Conservation (phyloP, 1,140 invertebrate species). For the Macrostomum lignano region DNA sequence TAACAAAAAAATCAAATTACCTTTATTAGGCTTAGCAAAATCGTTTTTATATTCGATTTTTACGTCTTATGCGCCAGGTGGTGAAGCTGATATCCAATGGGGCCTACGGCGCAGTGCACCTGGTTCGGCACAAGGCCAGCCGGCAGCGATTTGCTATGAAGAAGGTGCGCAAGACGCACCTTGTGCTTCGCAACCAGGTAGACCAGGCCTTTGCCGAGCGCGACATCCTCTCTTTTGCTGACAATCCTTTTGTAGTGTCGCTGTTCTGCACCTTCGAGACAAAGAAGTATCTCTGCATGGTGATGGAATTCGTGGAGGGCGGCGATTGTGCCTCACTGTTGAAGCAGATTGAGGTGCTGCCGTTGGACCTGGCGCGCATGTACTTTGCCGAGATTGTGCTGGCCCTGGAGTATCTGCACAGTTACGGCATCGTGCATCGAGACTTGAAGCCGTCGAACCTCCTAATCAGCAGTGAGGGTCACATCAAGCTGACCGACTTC, state of each 20-base stretch:
- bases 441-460: slow-evolving; percentile 93
- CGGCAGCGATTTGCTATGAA: slow-evolving; percentile 88
- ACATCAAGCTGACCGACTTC: slow-evolving; percentile 98
- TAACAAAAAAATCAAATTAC: no score
- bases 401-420: slow-evolving; percentile 93
- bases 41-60: no score
- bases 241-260: slow-evolving; percentile 94
- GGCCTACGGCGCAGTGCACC: slow-evolving; percentile 58
- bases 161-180: slow-evolving; percentile 92
- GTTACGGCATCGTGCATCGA: slow-evolving; percentile 87
- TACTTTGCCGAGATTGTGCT: slow-evolving; percentile 97
- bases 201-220: slow-evolving; percentile 93
- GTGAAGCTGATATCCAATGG: slow-evolving; percentile 90
- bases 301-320: slow-evolving; percentile 97
- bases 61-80: no score
- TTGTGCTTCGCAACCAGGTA: slow-evolving; percentile 83
- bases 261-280: slow-evolving; percentile 99
- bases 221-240: slow-evolving; percentile 93
- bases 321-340: slow-evolving; percentile 85
- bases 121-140: slow-evolving; percentile 74
- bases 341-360: slow-evolving; percentile 59
- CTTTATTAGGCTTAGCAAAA: no score
- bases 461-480: slow-evolving; percentile 78
- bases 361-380: slow-evolving; percentile 69
- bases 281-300: slow-evolving; percentile 73